Base-by-base conservation (phyloP, 1,140 invertebrate species). In the Sarcophaga peregrina region DNA sequence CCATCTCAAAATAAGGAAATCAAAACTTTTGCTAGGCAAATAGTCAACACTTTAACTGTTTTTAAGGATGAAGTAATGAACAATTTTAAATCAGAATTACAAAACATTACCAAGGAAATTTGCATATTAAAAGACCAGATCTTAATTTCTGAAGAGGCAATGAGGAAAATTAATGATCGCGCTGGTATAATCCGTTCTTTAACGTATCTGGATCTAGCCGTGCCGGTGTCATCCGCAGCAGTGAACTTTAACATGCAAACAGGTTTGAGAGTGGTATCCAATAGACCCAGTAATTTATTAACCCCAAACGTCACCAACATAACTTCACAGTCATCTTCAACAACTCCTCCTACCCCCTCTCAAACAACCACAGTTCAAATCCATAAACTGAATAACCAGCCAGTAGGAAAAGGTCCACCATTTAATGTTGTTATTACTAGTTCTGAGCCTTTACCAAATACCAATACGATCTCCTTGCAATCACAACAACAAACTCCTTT, bases 341-440 rank as follows among this genome's bases (percentile, higher is more conserved):
- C 20, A 50, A 45, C 83, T 82, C 74, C 25, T 37, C 4, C 8
- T 48, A 37, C 25, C 25, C 1, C 25, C 4, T 37, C 25, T 4
- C 25, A 1, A 37, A 83, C 48, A 72, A 83, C 13, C 54, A 68
- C 80, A 20, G 83, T 81, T 13, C 10, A 87, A n/a, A 89, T 89
- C 37, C 89, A 90, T 82, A 87, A 88, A 0, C 85, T 91, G 20
- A 86, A 90, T 75, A 86, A 90, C 54, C 84, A 90, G 80, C 87
- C 91, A 7, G 85, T 89, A 17, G 86, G 91, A 54, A 93, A 93
- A 85, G 90, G 92, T 2, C 92, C 94, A 48, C 94, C 95, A 5
- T 93, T 93, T 0, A 96, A 96, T 91, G 95, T 96, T 9, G 95
- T 95, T 0, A 96, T 96, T 15, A 96, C 95, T 0, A 93, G 93